Evolutionary conservation across 2,797 vertebrate genomes (phyloP), one percentile per base, ranked within the genome.

Genomic region (Neosalanx taihuensis): DNA sequence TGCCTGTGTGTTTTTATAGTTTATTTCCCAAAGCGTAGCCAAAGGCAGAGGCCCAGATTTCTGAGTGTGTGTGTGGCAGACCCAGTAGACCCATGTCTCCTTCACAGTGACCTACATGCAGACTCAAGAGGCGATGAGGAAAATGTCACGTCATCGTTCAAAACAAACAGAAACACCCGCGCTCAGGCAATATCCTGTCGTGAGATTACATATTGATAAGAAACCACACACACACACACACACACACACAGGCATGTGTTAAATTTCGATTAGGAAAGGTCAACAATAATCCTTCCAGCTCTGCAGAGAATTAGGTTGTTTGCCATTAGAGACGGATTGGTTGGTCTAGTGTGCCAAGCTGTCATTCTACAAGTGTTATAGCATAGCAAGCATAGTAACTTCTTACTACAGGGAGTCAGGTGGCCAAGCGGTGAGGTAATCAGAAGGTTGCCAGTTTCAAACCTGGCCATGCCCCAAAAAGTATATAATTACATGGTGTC

Each of bases 381-480:
- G n/a, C n/a, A n/a, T n/a, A n/a, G n/a, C n/a, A n/a, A n/a, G 35
- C 70, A 35, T 64, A 53, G n/a, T 35, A 71, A 64, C 41, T 26
- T 26, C 23, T 26, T 26, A 26, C 23, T 26, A 26, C 23, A 26
- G 23, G 23, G 23, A 26, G 23, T 26, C 23, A 26, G 23, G 23
- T 26, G 23, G 23, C 23, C 23, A 1, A 26, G 23, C 23, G 23
- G 23, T 26, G 23, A 26, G 23, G 23, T 26, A 26, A 26, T 26
- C 23, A 26, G 23, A 26, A 26, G 23, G 23, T 26, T 26, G 23
- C 23, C 23, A 26, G 23, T 26, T 26, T 1, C 23, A 26, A 26
- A 26, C 23, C 23, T 26, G 23, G 23, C 23, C 23, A 1, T 26
- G 23, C 23, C 23, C 23, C 23, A 26, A 26, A 26, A 26, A 26